Conservation (phyloP, 2,888 invertebrate genomes). For the Dryocosmus kuriphilus region DNA sequence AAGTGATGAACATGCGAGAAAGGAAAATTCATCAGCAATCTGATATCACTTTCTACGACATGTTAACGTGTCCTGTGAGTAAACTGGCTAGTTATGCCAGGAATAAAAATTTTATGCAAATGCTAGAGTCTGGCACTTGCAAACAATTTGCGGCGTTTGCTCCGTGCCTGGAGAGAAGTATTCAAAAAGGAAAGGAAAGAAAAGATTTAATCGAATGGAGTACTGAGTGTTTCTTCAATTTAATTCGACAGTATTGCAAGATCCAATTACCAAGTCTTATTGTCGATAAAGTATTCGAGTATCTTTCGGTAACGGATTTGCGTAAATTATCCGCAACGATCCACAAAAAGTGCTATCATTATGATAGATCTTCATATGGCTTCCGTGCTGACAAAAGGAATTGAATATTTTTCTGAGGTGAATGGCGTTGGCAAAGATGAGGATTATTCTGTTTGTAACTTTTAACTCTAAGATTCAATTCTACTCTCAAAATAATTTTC, state of each 20-base stretch:
- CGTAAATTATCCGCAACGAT: not conserved
- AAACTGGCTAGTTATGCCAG: not conserved
- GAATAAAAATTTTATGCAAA: not conserved
- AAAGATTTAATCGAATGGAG: not conserved
- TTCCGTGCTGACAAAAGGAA: not conserved
- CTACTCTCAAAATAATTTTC: no score
- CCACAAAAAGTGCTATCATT: not conserved
- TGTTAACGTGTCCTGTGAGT: not conserved
- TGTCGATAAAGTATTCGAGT: not conserved
- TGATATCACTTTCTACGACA: not conserved
- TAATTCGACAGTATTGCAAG: not conserved
- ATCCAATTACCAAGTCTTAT: not conserved
- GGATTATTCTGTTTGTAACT: no score
- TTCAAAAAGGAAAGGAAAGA: not conserved
- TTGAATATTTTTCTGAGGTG: not conserved
- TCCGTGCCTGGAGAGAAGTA: not conserved
- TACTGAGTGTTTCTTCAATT: not conserved
- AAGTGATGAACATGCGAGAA: not conserved
- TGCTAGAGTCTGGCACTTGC: no score
- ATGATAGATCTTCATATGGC: not conserved
- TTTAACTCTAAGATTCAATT: no score
- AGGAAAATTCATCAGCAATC: not conserved
- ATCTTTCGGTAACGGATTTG: not conserved
- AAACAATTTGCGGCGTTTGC: no score
- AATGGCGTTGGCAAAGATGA: no score